Percentiles rank a stretch among this genome's conserved stretches.
Evolutionary conservation across 1,140 invertebrate genomes (phyloP).

Genomic region (Caenorhabditis remanei): DNA sequence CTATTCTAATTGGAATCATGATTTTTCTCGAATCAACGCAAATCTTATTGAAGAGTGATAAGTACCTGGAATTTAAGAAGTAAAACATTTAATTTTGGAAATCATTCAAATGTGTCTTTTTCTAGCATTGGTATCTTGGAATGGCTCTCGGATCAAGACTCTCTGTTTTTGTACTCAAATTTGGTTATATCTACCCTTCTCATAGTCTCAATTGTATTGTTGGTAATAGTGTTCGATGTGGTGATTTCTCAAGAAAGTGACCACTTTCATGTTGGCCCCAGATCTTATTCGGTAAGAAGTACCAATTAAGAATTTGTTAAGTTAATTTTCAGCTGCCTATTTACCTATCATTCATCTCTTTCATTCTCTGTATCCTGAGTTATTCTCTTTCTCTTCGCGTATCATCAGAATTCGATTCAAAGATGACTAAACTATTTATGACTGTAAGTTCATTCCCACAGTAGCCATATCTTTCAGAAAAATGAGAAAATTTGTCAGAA

Average conservation of each 20-base stretch:
- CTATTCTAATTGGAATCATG: neutral
- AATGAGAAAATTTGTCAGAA: neutral
- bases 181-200: neutral
- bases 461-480: too few species aligned
- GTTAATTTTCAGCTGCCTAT: neutral
- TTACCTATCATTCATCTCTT: neutral
- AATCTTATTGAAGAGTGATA: neutral
- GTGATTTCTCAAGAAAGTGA: constrained; percentile 18
- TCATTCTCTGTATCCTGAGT: neutral
- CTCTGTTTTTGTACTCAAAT: constrained; percentile 4
- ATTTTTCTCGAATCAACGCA: neutral
- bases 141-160: constrained; percentile 7
- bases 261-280: neutral
- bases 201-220: neutral
- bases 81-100: neutral
- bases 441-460: neutral
- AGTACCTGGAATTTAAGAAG: constrained; percentile 13
- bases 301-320: neutral
- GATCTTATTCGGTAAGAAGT: constrained; percentile 8
- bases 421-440: constrained; percentile 29
- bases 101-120: neutral
- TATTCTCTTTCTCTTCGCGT: constrained; percentile 22
- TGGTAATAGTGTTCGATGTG: constrained; percentile 2
- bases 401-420: constrained; percentile 3
- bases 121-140: constrained; percentile 1